These are phyloP conservation scores for Ichneumoninae sp. DNA, from an alignment of 2,888 invertebrate species.

Conservation along the genomic window DNA sequence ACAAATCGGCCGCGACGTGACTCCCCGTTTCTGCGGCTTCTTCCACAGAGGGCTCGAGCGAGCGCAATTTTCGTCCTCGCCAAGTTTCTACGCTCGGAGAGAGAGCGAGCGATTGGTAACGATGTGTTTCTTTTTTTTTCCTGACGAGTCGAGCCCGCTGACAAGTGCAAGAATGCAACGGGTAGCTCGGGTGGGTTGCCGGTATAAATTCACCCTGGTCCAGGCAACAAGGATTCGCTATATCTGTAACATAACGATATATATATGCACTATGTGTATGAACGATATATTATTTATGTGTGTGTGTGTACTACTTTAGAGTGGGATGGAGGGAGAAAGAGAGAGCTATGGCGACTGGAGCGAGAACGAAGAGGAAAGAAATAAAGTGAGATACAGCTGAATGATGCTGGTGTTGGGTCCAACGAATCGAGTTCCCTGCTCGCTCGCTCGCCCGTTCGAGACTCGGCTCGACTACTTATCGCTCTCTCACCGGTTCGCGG, in stretches of 20 bases:
- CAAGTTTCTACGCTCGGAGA: constrained; percentile 2
- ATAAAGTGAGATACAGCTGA: constrained; percentile 44
- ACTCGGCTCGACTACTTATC: constrained; percentile 39
- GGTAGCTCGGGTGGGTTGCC: constrained; percentile 11
- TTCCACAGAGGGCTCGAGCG: constrained; percentile 27
- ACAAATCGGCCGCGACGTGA: constrained; percentile 79
- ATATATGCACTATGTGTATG: constrained; percentile 25
- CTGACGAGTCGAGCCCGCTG: constrained; percentile 32
- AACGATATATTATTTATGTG: not conserved
- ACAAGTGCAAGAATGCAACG: constrained; percentile 48
- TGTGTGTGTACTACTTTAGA: constrained; percentile 46
- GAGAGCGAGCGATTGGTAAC: too few species aligned
- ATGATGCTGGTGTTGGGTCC: constrained; percentile 54
- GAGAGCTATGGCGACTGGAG: constrained; percentile 28
- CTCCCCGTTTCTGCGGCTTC: constrained; percentile 71
- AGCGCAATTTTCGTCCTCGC: constrained; percentile 45
- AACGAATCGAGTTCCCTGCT: constrained; percentile 68
- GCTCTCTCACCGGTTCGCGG: constrained; percentile 37
- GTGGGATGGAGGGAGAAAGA: constrained; percentile 50
- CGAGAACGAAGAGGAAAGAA: constrained; percentile 47
- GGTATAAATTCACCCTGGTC: constrained; percentile 33
- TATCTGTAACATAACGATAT: not conserved
- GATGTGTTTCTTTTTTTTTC: not conserved
- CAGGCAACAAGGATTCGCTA: constrained; percentile 4
- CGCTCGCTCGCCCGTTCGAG: constrained; percentile 45